A percentile compares a stretch with the other conserved stretches of the same genome.
These are phyloP conservation scores for Pangasius djambal DNA, from an alignment of 2,797 vertebrate species.

Conservation along the genomic window DNA sequence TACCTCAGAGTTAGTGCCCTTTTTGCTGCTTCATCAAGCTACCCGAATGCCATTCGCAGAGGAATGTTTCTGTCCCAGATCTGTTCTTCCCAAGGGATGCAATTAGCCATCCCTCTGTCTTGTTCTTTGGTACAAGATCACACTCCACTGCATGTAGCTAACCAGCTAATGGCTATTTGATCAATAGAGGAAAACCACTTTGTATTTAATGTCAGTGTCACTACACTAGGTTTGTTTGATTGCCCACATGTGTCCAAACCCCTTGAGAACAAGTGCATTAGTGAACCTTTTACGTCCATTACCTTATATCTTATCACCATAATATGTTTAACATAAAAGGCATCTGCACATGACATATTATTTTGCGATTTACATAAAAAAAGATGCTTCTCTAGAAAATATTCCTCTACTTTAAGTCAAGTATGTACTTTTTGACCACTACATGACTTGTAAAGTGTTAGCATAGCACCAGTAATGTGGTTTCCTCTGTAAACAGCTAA, in stretches of 20 bases:
- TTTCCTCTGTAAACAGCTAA: slow-evolving; percentile 42
- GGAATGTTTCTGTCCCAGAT: slow-evolving; percentile 46
- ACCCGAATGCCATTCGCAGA: slow-evolving; percentile 15
- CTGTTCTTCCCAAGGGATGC: slow-evolving; percentile 48
- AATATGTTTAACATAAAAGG: neutral
- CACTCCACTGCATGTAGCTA: slow-evolving; percentile 39
- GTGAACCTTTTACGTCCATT: neutral
- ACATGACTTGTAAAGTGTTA: neutral
- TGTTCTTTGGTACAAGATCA: slow-evolving; percentile 48
- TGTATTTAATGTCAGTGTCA: slow-evolving; percentile 8
- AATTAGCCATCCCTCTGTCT: slow-evolving; percentile 53
- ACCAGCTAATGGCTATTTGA: slow-evolving; percentile 8
- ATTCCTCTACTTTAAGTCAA: neutral
- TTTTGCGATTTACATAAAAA: neutral
- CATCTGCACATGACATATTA: neutral
- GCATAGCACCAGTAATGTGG: neutral
- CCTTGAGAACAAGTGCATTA: neutral
- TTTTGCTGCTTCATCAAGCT: slow-evolving; percentile 50
- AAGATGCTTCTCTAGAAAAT: neutral
- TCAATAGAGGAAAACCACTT: slow-evolving; percentile 5
- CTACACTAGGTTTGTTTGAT: neutral
- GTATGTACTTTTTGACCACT: neutral
- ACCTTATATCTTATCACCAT: neutral
- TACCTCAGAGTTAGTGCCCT: slow-evolving; percentile 12
- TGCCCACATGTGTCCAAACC: neutral